These are phyloP conservation scores for Centruroides sculpturatus DNA, from an alignment of 1,140 invertebrate genomes.

Conservation along the genomic window DNA sequence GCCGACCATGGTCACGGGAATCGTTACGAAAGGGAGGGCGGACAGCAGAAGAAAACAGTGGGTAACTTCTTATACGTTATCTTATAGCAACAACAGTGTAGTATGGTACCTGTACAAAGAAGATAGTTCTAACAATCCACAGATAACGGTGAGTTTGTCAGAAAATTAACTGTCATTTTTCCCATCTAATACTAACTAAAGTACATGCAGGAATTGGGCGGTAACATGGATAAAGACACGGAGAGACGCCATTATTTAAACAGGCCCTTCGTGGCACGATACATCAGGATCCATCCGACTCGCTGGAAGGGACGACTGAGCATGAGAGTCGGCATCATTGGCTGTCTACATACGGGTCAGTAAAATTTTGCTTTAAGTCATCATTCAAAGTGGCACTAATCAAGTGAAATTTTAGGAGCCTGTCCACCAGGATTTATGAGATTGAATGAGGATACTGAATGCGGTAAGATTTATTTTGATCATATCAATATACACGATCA, in stretches of 20 bases:
- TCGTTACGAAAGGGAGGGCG: constrained; percentile 38
- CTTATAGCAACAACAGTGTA: constrained; percentile 40
- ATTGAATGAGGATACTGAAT: constrained; percentile 36
- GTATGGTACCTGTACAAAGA: constrained; percentile 44
- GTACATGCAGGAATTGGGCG: constrained; percentile 34
- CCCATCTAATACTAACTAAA: no score
- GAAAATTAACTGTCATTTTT: no score
- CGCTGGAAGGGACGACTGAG: constrained; percentile 37
- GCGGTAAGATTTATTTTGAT: constrained; percentile 28
- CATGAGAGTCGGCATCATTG: constrained; percentile 36
- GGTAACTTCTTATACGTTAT: constrained; percentile 39
- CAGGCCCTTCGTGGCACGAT: constrained; percentile 37
- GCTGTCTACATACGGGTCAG: constrained; percentile 36
- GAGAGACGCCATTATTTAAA: constrained; percentile 39
- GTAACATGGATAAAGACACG: constrained; percentile 39
- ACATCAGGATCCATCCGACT: constrained; percentile 36
- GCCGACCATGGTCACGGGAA: constrained; percentile 38
- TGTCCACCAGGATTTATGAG: constrained; percentile 37
- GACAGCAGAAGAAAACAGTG: constrained; percentile 37
- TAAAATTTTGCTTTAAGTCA: neutral
- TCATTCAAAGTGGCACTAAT: neutral
- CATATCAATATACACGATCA: no score
- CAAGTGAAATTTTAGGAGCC: constrained; percentile 7
- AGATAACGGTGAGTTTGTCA: constrained; percentile 25
- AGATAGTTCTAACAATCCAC: constrained; percentile 37